These are phyloP conservation scores for Pelochelys cantorii DNA, from an alignment of 2,797 vertebrate species.

Conservation along the genomic window DNA sequence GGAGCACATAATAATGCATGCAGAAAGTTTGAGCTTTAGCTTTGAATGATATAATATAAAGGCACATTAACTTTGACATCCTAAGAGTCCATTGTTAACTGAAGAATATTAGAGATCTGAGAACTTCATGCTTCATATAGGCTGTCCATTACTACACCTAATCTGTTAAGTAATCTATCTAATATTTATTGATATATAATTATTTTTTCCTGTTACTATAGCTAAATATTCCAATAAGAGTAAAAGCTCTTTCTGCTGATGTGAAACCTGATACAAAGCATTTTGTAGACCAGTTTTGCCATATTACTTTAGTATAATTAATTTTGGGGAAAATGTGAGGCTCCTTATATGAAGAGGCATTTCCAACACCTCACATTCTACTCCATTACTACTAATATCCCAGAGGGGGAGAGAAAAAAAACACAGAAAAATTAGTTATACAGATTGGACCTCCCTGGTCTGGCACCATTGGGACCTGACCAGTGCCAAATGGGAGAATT, in stretches of 20 bases:
- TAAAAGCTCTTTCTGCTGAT: neutral
- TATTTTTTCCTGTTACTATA: neutral
- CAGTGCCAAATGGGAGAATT: no score
- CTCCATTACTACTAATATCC: neutral
- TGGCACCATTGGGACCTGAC: no score
- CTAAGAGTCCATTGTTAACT: constrained; percentile 25
- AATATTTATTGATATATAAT: accelerated
- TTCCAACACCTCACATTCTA: neutral
- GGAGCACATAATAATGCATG: neutral
- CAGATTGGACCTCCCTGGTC: no score
- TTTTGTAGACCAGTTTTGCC: neutral
- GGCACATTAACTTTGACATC: neutral
- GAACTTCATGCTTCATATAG: neutral
- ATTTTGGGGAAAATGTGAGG: neutral
- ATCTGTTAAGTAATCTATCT: neutral
- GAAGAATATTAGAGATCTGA: constrained; percentile 18
- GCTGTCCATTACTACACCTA: neutral
- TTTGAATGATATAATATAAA: constrained; percentile 23
- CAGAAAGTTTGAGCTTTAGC: neutral
- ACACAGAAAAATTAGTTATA: neutral
- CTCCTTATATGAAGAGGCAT: neutral
- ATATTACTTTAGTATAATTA: neutral
- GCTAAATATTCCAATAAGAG: neutral
- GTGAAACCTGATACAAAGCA: neutral
- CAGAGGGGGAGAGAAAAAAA: neutral